Evolutionary conservation across 2,888 invertebrate species (phyloP), one percentile per base, ranked within the genome.

Genomic region (Cephus runcator): DNA sequence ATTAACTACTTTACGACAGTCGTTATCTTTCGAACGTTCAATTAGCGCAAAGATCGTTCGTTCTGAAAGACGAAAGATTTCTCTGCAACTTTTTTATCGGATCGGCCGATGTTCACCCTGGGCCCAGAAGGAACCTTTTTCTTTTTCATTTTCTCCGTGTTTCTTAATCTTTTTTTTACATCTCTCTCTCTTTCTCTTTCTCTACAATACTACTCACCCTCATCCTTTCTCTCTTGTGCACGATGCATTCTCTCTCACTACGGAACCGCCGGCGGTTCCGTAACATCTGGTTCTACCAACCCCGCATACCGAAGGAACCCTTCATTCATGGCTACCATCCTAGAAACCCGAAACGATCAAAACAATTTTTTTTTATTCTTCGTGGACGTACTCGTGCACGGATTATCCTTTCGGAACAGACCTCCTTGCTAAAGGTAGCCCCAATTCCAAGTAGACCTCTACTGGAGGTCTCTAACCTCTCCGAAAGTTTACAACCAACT

Each of bases 331-430:
- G 85, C 82, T 85, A 87, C 85, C 86, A 88, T 88, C 84, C 90
- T 88, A 88, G 89, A 90, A 90, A 90, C 88, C 89, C 86, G 88
- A 89, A 89, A 87, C 88, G 89, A 90, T 89, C 88, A 89, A 89
- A 90, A 90, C 90, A 90, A 87, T 87, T 89, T 90, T 89, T 89
- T 89, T 88, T 88, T 88, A 84, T 77, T 81, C 76, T 84, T 87
- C 84, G 82, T 86, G 86, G 81, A 86, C 81, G 86, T 71, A 34
- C 71, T 71, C 71, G 12, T 12, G 71, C 11, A 77, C 81, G 85
- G 87, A 87, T 87, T 87, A 87, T 86, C 87, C 87, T 85, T 85
- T 82, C 77, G 71, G 23, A 56, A 15, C 71, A 12, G 69, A 40
- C 40, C 23, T 23, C 56, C 9, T 56, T 56, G 23, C 56, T 9